Percentiles rank a stretch among this genome's conserved stretches.
These are phyloP conservation scores for Drosophila meridionalis DNA, from an alignment of 2,888 invertebrate genomes.

Conservation along the genomic window DNA sequence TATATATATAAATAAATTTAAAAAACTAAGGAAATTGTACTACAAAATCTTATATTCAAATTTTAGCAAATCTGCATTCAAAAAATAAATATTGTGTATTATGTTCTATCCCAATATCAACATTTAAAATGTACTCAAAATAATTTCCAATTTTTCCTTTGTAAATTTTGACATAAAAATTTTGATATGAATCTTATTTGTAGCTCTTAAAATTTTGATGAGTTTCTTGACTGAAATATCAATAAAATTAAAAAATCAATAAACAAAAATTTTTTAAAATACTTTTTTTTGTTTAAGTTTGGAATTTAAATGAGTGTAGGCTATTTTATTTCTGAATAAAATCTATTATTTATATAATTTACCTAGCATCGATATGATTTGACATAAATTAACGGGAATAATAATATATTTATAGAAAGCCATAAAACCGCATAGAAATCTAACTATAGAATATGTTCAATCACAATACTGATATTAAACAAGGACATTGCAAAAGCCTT, in stretches of 20 bases:
- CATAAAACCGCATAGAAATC: background rate
- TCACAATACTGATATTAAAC: background rate
- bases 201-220: background rate
- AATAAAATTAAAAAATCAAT: background rate
- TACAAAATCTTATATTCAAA: too few species aligned
- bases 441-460: background rate
- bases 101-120: background rate
- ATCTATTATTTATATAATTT: background rate
- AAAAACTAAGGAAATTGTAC: too few species aligned
- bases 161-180: background rate
- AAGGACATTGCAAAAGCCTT: background rate
- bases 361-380: background rate
- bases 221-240: background rate
- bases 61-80: too few species aligned
- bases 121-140: background rate
- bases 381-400: background rate
- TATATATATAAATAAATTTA: too few species aligned
- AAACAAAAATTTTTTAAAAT: background rate
- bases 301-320: background rate
- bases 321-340: background rate
- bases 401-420: background rate
- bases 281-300: background rate
- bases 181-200: background rate
- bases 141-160: background rate
- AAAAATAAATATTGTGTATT: too few species aligned